phyloP scores from a whole-genome alignment of 2,888 invertebrate genomes.

The Drosophila anomelani region DNA sequence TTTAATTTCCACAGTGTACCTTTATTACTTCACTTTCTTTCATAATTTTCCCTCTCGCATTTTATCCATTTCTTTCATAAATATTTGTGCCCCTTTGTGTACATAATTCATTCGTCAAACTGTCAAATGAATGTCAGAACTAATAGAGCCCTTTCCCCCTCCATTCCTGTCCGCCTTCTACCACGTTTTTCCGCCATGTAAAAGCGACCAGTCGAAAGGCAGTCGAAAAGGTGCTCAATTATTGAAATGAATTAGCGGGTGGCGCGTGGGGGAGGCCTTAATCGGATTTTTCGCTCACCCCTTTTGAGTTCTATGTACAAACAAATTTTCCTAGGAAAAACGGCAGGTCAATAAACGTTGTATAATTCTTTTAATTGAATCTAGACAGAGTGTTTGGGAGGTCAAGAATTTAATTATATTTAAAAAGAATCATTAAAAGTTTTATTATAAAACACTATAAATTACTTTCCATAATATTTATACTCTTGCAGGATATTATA shows the following conservation, averaged over 20 bases:
- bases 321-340: conserved; percentile 5
- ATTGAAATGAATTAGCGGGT: conserved; percentile 50
- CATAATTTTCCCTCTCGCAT: neutral
- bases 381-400: neutral
- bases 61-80: conserved; percentile 34
- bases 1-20: neutral
- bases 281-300: conserved; percentile 11
- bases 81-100: conserved; percentile 35
- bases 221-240: conserved; percentile 44
- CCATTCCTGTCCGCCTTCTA: neutral
- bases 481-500: too few species aligned
- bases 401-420: neutral
- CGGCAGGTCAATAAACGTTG: neutral
- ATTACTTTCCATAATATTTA: neutral
- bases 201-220: conserved; percentile 18
- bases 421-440: too few species aligned
- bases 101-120: conserved; percentile 55
- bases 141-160: conserved; percentile 38
- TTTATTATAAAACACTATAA: neutral
- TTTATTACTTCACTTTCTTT: neutral
- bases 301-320: conserved; percentile 2
- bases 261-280: conserved; percentile 13
- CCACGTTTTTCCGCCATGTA: conserved; percentile 6
- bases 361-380: conserved; percentile 4
- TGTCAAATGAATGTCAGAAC: conserved; percentile 61